Evolutionary conservation across 2,113 vertebrate species (phyloP), one percentile per base, ranked within the genome.

Genomic region (Cariama cristata): DNA sequence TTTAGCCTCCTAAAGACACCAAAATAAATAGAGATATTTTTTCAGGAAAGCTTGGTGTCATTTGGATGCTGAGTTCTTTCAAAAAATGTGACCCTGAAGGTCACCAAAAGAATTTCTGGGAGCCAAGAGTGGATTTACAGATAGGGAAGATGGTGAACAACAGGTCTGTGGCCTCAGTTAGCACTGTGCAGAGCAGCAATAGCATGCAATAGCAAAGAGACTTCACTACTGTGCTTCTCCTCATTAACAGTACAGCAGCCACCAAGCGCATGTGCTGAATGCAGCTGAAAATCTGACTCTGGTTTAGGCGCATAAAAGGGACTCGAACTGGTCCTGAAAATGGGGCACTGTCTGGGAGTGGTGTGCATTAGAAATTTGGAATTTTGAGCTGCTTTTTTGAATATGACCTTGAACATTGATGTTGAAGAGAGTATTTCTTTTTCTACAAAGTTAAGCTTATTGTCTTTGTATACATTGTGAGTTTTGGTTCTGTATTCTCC

Each of bases 151-250:
- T 91, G 77, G 87, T 56, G 96, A 97, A 79, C 93, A 90, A 95
- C 90, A 95, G 92, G 93, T 97, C 97, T 95, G 66, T 86, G 96
- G 93, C 95, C 95, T 85, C 93, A 96, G 69, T 97, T 97, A 97
- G 87, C 93, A 76, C 74, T 88, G 92, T 68, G 92, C 69, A 33
- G 53, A 90, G 62, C 85, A 91, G 87, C 92, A 90, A 85, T 58
- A 75, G 81, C 44, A 45, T 50, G 56, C 45, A 38, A 85, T 2
- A 88, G 81, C 86, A 93, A 86, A 77, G 79, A 56, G 69, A 88
- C 66, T 89, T 85, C 66, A 66, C 62, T 71, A 79, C 95, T 53
- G 81, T 20, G 62, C 24, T 72, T 68, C 50, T 96, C 28, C 53
- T 97, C 92, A 90, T 96, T 97, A 95, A 81, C 74, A 96, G 62